These are phyloP conservation scores for Scaptomyza tumidula DNA, from an alignment of 2,888 invertebrate genomes.

Conservation along the genomic window DNA sequence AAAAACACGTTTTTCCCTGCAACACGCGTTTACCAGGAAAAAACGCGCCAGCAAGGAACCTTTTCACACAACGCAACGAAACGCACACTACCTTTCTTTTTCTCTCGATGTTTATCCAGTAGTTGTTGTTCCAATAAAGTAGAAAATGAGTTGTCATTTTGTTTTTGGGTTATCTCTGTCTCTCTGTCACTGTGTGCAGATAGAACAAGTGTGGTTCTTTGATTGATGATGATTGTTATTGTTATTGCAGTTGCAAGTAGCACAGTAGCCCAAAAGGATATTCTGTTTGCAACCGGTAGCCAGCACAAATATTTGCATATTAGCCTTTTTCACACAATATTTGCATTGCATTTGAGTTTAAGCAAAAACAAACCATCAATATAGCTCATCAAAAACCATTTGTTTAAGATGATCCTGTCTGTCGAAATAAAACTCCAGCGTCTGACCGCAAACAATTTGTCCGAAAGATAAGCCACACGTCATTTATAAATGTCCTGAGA, in stretches of 20 bases:
- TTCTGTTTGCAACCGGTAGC: slow-evolving; percentile 59
- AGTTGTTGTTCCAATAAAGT: slow-evolving; percentile 66
- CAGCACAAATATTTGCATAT: slow-evolving; percentile 60
- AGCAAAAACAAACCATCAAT: slow-evolving; percentile 54
- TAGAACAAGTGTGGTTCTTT: slow-evolving; percentile 59
- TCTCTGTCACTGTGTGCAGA: background rate
- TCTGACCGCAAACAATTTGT: slow-evolving; percentile 75
- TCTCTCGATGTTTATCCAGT: slow-evolving; percentile 40
- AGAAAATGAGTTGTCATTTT: slow-evolving; percentile 70
- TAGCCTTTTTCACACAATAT: slow-evolving; percentile 34
- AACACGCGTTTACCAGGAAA: slow-evolving; percentile 73
- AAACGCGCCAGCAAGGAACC: slow-evolving; percentile 49
- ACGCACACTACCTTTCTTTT: background rate
- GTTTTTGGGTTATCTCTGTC: slow-evolving; percentile 21
- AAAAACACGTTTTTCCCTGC: slow-evolving; percentile 66
- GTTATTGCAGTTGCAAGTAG: slow-evolving; percentile 53
- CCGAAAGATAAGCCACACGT: slow-evolving; percentile 49
- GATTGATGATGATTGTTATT: slow-evolving; percentile 67
- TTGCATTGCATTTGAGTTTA: slow-evolving; percentile 46
- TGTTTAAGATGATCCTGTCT: slow-evolving; percentile 19
- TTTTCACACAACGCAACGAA: slow-evolving; percentile 45
- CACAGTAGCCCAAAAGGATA: slow-evolving; percentile 72
- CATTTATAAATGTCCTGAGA: slow-evolving; percentile 71
- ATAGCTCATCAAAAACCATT: slow-evolving; percentile 35
- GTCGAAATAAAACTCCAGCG: slow-evolving; percentile 31